phyloP scores from a whole-genome alignment of 2,888 invertebrate genomes.

The Campoletis raptor region DNA sequence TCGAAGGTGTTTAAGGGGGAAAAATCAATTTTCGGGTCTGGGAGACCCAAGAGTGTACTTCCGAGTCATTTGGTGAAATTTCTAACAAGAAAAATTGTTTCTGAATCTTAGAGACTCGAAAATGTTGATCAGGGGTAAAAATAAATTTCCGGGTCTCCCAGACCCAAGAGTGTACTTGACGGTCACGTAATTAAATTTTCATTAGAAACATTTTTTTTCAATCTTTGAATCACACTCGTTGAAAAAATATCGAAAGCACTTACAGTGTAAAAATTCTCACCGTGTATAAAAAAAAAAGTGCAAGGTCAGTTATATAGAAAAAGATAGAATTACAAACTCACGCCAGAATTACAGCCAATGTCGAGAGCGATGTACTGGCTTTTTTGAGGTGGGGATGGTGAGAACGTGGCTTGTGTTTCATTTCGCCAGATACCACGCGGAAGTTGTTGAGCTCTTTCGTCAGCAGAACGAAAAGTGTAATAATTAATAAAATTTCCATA shows the following conservation, averaged over 20 bases:
- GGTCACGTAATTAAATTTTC: background rate
- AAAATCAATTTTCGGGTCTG: background rate
- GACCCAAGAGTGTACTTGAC: background rate
- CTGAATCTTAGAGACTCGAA: background rate
- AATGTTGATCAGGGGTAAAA: background rate
- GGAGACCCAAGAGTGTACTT: background rate
- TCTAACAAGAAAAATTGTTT: background rate
- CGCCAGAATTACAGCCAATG: slow-evolving; percentile 93
- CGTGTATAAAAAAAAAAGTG: background rate
- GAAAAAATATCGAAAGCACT: background rate
- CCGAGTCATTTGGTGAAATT: background rate
- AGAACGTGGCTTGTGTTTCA: slow-evolving; percentile 57
- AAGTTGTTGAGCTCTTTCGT: slow-evolving; percentile 89
- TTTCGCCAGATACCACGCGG: slow-evolving; percentile 85
- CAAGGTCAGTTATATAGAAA: slow-evolving; percentile 12
- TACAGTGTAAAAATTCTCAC: background rate
- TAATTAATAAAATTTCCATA: slow-evolving; percentile 96
- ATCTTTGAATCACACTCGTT: too few species aligned
- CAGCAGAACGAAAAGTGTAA: slow-evolving; percentile 92
- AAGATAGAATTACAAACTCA: slow-evolving; percentile 79
- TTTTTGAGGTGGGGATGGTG: slow-evolving; percentile 47
- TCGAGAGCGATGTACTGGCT: slow-evolving; percentile 87
- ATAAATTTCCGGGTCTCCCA: background rate
- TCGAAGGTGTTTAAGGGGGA: too few species aligned
- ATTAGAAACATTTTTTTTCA: background rate